phyloP scores from a whole-genome alignment of 2,113 vertebrate species.

The Astatotilapia flaviijosephi region DNA sequence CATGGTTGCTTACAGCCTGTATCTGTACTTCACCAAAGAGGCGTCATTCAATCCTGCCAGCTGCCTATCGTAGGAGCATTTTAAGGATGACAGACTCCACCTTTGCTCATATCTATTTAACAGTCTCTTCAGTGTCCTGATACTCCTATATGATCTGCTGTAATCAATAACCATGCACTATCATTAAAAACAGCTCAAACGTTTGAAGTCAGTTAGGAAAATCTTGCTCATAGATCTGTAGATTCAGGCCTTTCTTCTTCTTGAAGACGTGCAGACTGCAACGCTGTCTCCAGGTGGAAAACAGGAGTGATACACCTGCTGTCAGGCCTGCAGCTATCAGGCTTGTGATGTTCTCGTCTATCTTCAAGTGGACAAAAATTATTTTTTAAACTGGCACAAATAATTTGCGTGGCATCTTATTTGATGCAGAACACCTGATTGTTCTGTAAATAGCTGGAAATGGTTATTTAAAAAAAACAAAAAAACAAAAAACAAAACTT shows the following conservation, averaged over 20 bases:
- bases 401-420: neutral
- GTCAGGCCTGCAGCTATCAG: neutral
- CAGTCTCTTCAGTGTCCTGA: neutral
- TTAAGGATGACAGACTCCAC: neutral
- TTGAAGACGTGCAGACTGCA: neutral
- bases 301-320: neutral
- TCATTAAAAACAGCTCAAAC: neutral
- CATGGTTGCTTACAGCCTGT: neutral
- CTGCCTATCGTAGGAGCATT: neutral
- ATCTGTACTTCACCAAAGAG: neutral
- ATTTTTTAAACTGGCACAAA: neutral
- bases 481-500: neutral
- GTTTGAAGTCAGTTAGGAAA: neutral
- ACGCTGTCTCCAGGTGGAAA: too few relatives aligned
- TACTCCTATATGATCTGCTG: neutral
- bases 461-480: neutral
- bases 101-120: neutral
- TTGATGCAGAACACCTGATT: neutral
- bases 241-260: neutral
- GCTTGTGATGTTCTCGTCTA: neutral
- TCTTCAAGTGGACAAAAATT: neutral
- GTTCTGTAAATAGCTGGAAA: neutral
- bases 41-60: neutral
- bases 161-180: fast-evolving
- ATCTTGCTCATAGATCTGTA: neutral